These are phyloP conservation scores for Chelidonichthys spinosus DNA, from an alignment of 2,797 vertebrate genomes.

Conservation along the genomic window DNA sequence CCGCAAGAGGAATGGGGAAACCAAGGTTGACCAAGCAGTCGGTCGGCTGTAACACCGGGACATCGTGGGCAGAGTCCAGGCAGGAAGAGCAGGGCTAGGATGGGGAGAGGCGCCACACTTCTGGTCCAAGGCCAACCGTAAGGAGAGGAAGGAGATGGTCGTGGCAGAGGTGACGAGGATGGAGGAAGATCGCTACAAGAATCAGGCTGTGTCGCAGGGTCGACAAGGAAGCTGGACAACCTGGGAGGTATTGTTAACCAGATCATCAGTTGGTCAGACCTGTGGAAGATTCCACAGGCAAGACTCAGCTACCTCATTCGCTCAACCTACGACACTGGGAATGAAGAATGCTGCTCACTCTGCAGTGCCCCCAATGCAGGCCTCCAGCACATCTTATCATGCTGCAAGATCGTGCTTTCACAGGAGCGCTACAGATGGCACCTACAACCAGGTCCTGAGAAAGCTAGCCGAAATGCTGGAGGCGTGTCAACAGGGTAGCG, in stretches of 20 bases:
- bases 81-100: background rate
- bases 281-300: constrained; percentile 14
- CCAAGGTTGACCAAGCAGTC: too few relatives aligned
- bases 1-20: too few relatives aligned
- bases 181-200: background rate
- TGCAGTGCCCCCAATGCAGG: background rate
- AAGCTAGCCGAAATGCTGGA: constrained; percentile 8
- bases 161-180: background rate
- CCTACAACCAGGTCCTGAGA: constrained; percentile 9
- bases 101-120: background rate
- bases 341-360: background rate
- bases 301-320: constrained; percentile 13
- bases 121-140: background rate
- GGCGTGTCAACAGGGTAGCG: background rate
- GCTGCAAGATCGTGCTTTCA: background rate
- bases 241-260: background rate
- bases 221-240: constrained; percentile 25
- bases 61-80: background rate
- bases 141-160: background rate
- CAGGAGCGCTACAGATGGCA: constrained; percentile 4
- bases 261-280: background rate
- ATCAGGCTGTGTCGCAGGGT: background rate
- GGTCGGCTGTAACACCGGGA: too few relatives aligned
- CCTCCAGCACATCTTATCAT: constrained; percentile 19
- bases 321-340: background rate